Conservation (phyloP, 2,797 vertebrate species). For the Sebastes minor region DNA sequence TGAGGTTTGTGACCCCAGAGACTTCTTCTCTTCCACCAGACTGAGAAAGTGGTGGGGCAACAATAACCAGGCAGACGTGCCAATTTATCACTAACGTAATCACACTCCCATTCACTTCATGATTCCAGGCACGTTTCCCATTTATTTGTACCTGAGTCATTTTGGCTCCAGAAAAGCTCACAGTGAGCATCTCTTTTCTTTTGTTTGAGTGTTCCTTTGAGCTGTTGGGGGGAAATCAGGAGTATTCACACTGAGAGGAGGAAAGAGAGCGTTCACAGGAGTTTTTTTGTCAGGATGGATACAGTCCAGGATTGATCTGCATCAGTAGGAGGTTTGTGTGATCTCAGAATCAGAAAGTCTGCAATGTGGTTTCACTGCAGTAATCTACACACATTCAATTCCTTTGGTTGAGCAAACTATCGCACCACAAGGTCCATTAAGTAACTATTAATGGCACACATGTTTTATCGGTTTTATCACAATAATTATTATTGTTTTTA, state of each 20-base stretch:
- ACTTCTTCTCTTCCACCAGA: background rate
- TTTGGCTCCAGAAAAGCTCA: background rate
- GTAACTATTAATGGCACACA: background rate
- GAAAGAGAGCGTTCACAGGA: background rate
- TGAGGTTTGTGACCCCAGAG: background rate
- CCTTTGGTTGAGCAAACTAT: background rate
- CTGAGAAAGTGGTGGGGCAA: background rate
- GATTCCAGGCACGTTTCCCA: conserved; percentile 47
- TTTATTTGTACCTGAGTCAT: background rate
- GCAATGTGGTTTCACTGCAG: background rate
- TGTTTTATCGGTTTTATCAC: background rate
- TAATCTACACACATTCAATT: background rate
- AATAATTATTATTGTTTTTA: background rate
- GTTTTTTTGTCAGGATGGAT: background rate
- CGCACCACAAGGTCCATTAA: background rate
- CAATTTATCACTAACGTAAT: background rate
- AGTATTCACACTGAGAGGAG: background rate
- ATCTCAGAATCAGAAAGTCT: background rate
- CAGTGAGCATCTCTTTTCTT: background rate
- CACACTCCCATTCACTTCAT: background rate
- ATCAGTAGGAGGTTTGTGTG: background rate
- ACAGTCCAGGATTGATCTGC: background rate
- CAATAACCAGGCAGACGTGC: background rate
- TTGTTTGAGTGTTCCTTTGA: background rate
- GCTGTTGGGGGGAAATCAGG: background rate